Evolutionary conservation across 2,113 vertebrate species (phyloP).

Genomic region (Sylvia atricapilla): DNA sequence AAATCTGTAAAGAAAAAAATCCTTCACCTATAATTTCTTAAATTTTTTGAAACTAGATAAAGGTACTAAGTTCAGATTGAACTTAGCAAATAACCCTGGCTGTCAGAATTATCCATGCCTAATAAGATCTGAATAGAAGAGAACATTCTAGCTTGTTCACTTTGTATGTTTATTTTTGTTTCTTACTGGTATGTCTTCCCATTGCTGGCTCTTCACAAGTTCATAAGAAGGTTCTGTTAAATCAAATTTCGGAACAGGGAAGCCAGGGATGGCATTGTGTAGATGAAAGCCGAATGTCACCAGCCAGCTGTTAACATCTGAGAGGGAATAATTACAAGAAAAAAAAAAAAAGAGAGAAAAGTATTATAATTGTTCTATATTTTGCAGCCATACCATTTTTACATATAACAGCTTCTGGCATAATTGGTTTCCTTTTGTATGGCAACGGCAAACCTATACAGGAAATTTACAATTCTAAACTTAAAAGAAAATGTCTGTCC

Average conservation of each 20-base stretch:
- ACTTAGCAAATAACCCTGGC: background rate
- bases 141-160: background rate
- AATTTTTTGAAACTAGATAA: background rate
- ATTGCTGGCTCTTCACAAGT: conserved; percentile 91
- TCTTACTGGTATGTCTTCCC: conserved; percentile 94
- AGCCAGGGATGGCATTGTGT: conserved; percentile 97
- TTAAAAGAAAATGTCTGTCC: background rate
- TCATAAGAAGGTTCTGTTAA: conserved; percentile 92
- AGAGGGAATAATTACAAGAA: background rate
- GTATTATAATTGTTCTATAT: background rate
- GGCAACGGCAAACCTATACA: background rate
- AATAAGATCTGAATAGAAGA: background rate
- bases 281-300: conserved; percentile 98
- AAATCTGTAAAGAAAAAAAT: background rate
- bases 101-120: background rate
- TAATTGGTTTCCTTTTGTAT: background rate
- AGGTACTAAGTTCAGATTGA: background rate
- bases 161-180: background rate
- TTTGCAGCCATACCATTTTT: background rate
- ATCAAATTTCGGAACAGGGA: conserved; percentile 91
- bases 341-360: background rate
- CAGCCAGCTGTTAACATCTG: conserved; percentile 99
- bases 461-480: background rate
- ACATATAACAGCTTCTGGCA: background rate
- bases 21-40: background rate